Conservation (phyloP, 2,797 vertebrate genomes). For the Acestrorhynchus altus region DNA sequence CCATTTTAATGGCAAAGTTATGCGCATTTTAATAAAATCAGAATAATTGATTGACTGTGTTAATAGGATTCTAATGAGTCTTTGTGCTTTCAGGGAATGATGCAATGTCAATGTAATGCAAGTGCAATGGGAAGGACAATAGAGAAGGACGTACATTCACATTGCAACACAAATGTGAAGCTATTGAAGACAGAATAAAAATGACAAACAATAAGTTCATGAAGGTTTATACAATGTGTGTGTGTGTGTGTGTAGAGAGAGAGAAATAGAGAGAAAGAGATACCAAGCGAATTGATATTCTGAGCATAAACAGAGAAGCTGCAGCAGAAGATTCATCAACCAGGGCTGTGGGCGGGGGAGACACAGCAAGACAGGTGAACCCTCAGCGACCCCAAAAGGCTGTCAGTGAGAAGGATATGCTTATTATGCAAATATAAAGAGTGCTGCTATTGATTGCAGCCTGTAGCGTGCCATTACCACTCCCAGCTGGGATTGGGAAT, state of each 20-base stretch:
- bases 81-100: background rate
- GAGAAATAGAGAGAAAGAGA: constrained; percentile 29
- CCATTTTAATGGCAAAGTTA: background rate
- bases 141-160: constrained; percentile 20
- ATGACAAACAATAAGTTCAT: background rate
- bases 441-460: constrained; percentile 60
- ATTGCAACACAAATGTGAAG: background rate
- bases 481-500: constrained; percentile 60
- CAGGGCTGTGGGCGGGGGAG: constrained; percentile 56
- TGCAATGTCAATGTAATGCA: background rate
- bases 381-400: constrained; percentile 62
- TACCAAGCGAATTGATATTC: constrained; percentile 62
- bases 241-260: background rate
- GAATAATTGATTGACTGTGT: constrained; percentile 10
- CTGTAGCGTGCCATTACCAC: constrained; percentile 63
- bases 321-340: constrained; percentile 60
- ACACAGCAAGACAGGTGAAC: constrained; percentile 60
- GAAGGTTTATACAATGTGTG: background rate
- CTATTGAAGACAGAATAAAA: background rate
- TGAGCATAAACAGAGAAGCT: constrained; percentile 62
- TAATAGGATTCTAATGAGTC: background rate
- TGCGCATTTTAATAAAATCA: background rate
- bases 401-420: constrained; percentile 65
- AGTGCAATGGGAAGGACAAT: constrained; percentile 22
- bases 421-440: constrained; percentile 63